Percentiles rank a stretch among this genome's conserved stretches.
Evolutionary conservation across 2,113 vertebrate genomes (phyloP).

Genomic region (Corydoras maculifer): DNA sequence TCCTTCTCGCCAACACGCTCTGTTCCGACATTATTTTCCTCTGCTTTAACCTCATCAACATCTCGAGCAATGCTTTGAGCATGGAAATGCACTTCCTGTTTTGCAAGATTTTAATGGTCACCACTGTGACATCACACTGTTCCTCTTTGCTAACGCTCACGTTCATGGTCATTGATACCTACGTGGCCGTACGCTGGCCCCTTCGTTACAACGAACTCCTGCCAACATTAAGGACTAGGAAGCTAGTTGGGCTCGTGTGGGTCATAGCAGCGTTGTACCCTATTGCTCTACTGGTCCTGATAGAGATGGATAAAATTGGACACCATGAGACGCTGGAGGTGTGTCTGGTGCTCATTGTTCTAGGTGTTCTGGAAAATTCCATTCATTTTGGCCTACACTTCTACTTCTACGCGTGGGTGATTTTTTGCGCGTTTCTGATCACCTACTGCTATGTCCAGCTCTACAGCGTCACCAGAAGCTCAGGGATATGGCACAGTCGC

Average conservation of each 20-base stretch:
- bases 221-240: constrained; percentile 47
- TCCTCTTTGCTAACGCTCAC: constrained; percentile 69
- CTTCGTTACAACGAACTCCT: constrained; percentile 62
- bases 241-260: constrained; percentile 61
- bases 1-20: constrained; percentile 70
- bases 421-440: constrained; percentile 60
- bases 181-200: constrained; percentile 66
- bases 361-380: constrained; percentile 38
- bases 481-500: constrained; percentile 66
- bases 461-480: constrained; percentile 65
- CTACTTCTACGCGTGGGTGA: constrained; percentile 53
- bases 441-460: constrained; percentile 70
- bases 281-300: constrained; percentile 54
- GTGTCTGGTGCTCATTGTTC: constrained; percentile 60
- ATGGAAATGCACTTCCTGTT: constrained; percentile 40
- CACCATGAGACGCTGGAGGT: constrained; percentile 8
- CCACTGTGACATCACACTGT: constrained; percentile 55
- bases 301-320: constrained; percentile 23
- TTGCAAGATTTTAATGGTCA: constrained; percentile 58
- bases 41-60: constrained; percentile 54
- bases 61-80: constrained; percentile 47
- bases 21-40: constrained; percentile 65
- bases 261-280: constrained; percentile 58
- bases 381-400: constrained; percentile 45
- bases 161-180: constrained; percentile 69